Evolutionary conservation across 2,888 invertebrate genomes (phyloP).

Genomic region (Leptodirus hochenwartii): DNA sequence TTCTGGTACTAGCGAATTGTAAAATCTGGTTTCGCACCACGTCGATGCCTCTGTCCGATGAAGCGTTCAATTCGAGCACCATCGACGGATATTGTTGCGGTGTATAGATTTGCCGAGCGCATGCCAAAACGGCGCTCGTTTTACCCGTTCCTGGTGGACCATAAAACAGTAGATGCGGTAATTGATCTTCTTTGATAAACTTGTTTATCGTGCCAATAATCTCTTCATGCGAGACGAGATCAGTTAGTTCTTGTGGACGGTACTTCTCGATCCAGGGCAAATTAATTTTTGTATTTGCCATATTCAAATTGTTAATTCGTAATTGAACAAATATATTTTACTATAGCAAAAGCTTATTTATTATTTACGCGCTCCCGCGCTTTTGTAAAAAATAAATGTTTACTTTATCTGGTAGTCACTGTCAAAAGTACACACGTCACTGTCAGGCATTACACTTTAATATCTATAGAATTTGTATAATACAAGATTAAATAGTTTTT

Average conservation of each 20-base stretch:
- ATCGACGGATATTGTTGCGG: slow-evolving; percentile 83
- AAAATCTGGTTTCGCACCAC: slow-evolving; percentile 87
- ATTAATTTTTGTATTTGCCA: no score
- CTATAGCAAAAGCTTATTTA: no score
- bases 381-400: no score
- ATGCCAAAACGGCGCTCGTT: slow-evolving; percentile 93
- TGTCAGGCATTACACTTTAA: no score
- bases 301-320: no score
- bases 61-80: slow-evolving; percentile 91
- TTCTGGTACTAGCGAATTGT: slow-evolving; percentile 91
- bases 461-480: no score
- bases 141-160: slow-evolving; percentile 98
- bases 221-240: slow-evolving; percentile 92
- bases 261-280: slow-evolving; percentile 99
- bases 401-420: no score
- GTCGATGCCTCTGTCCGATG: slow-evolving; percentile 93
- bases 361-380: no score
- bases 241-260: slow-evolving; percentile 76
- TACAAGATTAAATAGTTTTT: slow-evolving; percentile 79
- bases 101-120: slow-evolving; percentile 80
- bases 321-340: no score
- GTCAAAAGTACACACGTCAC: no score
- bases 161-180: slow-evolving; percentile 93
- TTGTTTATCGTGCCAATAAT: slow-evolving; percentile 83
- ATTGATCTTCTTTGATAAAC: slow-evolving; percentile 76